Percentiles rank a stretch among this genome's conserved stretches.
These are phyloP conservation scores for Adelges cooleyi DNA, from an alignment of 1,140 invertebrate genomes.

Conservation along the genomic window DNA sequence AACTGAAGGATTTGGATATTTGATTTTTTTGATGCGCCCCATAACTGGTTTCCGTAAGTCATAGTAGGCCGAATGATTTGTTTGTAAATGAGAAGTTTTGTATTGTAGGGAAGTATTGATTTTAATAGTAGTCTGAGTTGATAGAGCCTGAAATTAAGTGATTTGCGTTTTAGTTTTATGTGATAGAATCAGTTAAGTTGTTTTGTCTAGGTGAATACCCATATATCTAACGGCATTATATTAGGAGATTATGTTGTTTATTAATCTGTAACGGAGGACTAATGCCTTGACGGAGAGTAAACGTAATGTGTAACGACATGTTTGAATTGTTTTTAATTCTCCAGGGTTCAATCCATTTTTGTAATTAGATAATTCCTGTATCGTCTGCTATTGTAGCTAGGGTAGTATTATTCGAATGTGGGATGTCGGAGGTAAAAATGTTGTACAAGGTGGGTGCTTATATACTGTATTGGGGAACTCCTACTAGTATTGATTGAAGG, in stretches of 20 bases:
- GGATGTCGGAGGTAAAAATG: constrained; percentile 36
- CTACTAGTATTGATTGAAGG: background rate
- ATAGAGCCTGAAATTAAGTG: constrained; percentile 24
- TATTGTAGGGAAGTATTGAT: constrained; percentile 35
- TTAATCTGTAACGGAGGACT: constrained; percentile 2
- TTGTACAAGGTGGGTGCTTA: constrained; percentile 35
- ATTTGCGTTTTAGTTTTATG: constrained; percentile 5
- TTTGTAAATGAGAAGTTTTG: too few relatives aligned
- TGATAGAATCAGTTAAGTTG: too few relatives aligned
- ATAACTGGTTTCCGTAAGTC: too few relatives aligned
- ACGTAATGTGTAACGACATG: constrained; percentile 31
- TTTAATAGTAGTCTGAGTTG: too few relatives aligned
- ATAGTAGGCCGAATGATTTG: too few relatives aligned
- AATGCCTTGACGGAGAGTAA: too few relatives aligned
- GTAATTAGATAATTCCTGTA: constrained; percentile 33
- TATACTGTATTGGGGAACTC: constrained; percentile 37
- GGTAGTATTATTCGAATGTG: constrained; percentile 29
- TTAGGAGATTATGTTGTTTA: background rate
- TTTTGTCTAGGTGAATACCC: constrained; percentile 26
- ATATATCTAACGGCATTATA: constrained; percentile 13
- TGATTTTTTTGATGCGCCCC: constrained; percentile 34
- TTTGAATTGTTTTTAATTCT: constrained; percentile 34
- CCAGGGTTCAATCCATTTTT: constrained; percentile 34
- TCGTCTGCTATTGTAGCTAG: constrained; percentile 36
- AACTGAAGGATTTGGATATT: constrained; percentile 33